Evolutionary conservation across 2,888 invertebrate species (phyloP).

Genomic region (Patella caerulea): DNA sequence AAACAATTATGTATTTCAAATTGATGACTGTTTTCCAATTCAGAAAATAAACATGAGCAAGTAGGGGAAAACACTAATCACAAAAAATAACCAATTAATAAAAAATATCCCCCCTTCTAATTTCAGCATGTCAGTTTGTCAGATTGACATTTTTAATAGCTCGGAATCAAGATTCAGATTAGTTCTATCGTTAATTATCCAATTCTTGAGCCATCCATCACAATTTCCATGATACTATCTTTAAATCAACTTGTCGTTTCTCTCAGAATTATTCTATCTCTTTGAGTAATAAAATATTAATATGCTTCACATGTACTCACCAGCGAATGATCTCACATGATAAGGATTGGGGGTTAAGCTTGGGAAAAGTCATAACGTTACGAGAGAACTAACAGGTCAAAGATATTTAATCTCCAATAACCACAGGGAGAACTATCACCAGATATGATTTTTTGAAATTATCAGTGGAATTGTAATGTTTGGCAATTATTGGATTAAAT

Average conservation of each 20-base stretch:
- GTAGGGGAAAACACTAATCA: too few relatives aligned
- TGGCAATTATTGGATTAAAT: too few relatives aligned
- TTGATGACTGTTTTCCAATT: too few relatives aligned
- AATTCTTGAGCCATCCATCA: background rate
- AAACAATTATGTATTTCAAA: too few relatives aligned
- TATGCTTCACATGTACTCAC: background rate
- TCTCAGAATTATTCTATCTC: slow-evolving; percentile 1
- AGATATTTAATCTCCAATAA: too few relatives aligned
- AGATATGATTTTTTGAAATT: too few relatives aligned
- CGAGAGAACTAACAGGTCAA: too few relatives aligned
- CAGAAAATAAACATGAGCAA: too few relatives aligned
- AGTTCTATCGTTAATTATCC: background rate
- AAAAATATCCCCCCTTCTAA: background rate
- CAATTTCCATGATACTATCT: background rate
- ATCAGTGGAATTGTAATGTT: too few relatives aligned
- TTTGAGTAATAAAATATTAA: slow-evolving; percentile 10
- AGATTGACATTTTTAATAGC: background rate
- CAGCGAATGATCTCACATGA: background rate
- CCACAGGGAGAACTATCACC: too few relatives aligned
- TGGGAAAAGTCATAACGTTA: too few relatives aligned
- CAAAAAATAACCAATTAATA: background rate
- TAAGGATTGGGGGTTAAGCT: too few relatives aligned
- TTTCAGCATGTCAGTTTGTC: background rate
- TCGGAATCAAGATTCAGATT: background rate
- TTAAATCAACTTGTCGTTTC: background rate